Evolutionary conservation across 1,140 invertebrate genomes (phyloP), one percentile per base, ranked within the genome.

Genomic region (Drosophila mayri): DNA sequence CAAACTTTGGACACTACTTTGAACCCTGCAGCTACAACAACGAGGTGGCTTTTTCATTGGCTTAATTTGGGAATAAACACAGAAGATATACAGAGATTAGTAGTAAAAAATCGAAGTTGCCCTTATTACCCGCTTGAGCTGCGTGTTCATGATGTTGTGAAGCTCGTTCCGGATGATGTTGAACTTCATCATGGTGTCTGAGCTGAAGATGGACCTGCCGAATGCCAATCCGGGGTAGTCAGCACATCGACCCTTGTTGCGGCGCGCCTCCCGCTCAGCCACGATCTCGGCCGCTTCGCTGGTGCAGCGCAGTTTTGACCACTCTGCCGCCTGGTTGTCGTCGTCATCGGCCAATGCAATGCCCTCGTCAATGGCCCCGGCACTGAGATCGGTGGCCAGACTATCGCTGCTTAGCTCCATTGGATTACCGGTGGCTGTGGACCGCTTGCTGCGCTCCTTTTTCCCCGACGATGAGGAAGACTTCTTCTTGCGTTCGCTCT

Each of bases 131-230:
- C 97, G 95, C 95, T 97, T 98, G 58, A 99, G 94, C 93, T 98
- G 98, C 93, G 98, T 98, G 92, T 98, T 97, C 94, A 98, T 97
- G 88, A 99, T 98, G 94, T 99, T 99, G 94, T 99, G 97, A 86
- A 99, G 95, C 94, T 99, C 98, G 93, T 99, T 99, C 92, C 96
- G 96, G 91, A 99, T 99, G 52, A 99, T 96, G 92, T 96, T 98
- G 94, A 99, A 99, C 93, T 98, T 99, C 96, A 99, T 99, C 95
- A 99, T 96, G 3, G 98, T 99, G 92, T 99, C 98, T 49, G 98
- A 99, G 91, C 97, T 98, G 93, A 99, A 98, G 90, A 98, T 97
- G 22, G 97, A 98, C 71, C 95, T 95, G 22, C 97, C 97, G 83
- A 98, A 98, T 0, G 97, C 97, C 10, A 99, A 93, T 6, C 98